phyloP scores from a whole-genome alignment of 2,113 vertebrate genomes.

The Calonectris borealis region DNA sequence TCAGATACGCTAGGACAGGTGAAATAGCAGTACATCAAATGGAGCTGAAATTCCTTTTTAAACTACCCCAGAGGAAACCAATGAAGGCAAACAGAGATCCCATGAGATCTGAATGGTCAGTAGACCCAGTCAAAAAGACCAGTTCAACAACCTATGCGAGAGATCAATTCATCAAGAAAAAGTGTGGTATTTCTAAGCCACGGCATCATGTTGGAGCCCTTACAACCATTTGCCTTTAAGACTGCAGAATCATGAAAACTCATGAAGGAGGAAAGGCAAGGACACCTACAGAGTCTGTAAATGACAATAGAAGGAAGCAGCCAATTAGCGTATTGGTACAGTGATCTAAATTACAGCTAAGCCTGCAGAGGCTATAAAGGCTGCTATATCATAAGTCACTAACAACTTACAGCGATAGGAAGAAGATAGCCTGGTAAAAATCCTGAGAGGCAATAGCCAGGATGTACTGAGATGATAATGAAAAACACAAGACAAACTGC shows the following conservation, averaged over 20 bases:
- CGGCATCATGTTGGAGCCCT: neutral
- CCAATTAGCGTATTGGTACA: neutral
- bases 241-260: neutral
- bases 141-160: neutral
- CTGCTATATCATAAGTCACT: neutral
- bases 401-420: neutral
- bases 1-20: neutral
- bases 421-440: neutral
- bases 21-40: neutral
- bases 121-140: neutral
- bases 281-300: neutral
- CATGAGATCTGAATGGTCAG: neutral
- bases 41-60: neutral
- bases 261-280: neutral
- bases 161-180: neutral
- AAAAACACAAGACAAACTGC: neutral
- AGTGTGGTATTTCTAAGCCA: neutral
- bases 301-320: neutral
- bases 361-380: neutral
- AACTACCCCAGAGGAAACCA: neutral
- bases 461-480: neutral
- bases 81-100: neutral
- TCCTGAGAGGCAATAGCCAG: neutral
- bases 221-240: neutral
- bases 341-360: neutral